phyloP scores from a whole-genome alignment of 2,888 invertebrate genomes.

The Toxonevra muliebris region DNA sequence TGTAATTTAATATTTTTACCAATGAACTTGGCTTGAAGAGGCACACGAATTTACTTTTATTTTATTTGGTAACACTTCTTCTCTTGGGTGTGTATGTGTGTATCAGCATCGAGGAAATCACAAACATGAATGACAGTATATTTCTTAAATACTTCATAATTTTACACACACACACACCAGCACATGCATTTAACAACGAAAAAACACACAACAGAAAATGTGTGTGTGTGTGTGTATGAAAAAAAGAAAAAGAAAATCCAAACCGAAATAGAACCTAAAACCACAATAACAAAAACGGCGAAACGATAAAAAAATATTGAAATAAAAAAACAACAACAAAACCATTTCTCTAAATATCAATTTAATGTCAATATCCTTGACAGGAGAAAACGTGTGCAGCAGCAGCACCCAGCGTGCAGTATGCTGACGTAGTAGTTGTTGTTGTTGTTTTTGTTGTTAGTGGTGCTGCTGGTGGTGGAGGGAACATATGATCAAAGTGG shows the following conservation, averaged over 20 bases:
- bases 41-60: too few relatives aligned
- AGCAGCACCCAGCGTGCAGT: too few relatives aligned
- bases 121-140: neutral
- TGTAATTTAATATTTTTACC: too few relatives aligned
- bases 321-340: neutral
- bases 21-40: too few relatives aligned
- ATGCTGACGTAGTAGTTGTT: too few relatives aligned
- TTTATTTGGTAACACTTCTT: too few relatives aligned
- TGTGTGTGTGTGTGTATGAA: too few relatives aligned
- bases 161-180: neutral
- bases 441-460: too few relatives aligned
- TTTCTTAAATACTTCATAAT: neutral
- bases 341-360: conserved; percentile 10
- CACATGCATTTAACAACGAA: neutral
- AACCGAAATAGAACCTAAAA: neutral
- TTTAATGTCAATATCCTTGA: conserved; percentile 2
- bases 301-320: neutral
- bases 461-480: too few relatives aligned
- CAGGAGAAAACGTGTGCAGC: neutral
- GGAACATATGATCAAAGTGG: too few relatives aligned
- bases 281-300: neutral
- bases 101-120: neutral
- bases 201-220: neutral
- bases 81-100: too few relatives aligned
- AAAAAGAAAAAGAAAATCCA: neutral